phyloP scores from a whole-genome alignment of 2,888 invertebrate genomes.

The Piscicola geometra region DNA sequence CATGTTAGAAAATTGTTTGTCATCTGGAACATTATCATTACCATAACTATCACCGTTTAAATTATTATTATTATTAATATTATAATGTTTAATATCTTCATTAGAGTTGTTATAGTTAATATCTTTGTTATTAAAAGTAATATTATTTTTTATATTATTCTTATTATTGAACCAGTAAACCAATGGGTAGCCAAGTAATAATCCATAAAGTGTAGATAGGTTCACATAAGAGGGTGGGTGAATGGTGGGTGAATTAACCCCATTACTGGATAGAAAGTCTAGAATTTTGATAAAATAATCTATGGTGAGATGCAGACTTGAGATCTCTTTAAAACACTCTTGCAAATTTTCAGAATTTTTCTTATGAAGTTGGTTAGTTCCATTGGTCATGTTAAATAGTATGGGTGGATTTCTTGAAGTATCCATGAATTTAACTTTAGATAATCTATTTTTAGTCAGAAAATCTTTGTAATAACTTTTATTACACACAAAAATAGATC shows the following conservation, averaged over 20 bases:
- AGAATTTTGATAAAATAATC: no score
- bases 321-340: no score
- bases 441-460: background rate
- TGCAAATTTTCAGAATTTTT: no score
- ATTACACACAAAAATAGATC: background rate
- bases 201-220: constrained; percentile 8
- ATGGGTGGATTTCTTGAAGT: background rate
- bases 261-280: no score
- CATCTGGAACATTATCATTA: no score
- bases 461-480: background rate
- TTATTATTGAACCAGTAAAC: constrained; percentile 19
- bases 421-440: constrained; percentile 1
- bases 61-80: background rate
- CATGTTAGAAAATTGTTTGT: no score
- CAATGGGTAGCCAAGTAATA: constrained; percentile 14
- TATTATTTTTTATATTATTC: background rate
- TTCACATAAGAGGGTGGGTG: background rate
- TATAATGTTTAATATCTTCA: background rate
- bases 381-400: no score
- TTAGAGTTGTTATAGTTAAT: constrained; percentile 5
- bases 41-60: background rate
- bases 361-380: no score
- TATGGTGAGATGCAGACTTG: no score
- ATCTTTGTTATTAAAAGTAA: background rate
- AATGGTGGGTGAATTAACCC: background rate